These are phyloP conservation scores for Stegostoma tigrinum DNA, from an alignment of 2,113 vertebrate species.

Conservation along the genomic window DNA sequence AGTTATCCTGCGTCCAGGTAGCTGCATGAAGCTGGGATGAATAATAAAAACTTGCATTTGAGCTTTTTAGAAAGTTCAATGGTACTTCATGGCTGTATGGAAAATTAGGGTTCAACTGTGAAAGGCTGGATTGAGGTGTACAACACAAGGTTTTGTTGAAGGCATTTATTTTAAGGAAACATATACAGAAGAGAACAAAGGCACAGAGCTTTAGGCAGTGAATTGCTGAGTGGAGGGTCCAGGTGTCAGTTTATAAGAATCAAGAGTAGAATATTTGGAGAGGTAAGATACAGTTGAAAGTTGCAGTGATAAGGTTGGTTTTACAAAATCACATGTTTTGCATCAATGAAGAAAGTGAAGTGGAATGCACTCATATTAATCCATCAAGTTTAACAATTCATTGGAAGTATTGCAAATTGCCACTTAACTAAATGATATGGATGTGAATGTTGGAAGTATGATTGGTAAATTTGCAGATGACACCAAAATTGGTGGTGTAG, in stretches of 20 bases:
- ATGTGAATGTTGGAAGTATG: no score
- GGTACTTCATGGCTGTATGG: neutral
- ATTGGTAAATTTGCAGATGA: no score
- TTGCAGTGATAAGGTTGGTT: neutral
- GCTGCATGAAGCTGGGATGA: neutral
- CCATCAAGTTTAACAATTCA: neutral
- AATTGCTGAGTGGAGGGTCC: neutral
- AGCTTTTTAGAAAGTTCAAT: neutral
- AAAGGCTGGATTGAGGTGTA: neutral
- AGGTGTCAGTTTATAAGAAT: neutral
- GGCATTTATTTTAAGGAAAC: neutral
- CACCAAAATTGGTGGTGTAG: no score
- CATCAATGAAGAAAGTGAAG: neutral
- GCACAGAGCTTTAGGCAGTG: neutral
- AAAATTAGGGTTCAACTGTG: neutral
- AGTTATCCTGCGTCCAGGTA: neutral
- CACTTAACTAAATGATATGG: no score
- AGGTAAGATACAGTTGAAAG: neutral
- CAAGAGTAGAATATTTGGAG: neutral
- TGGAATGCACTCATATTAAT: neutral
- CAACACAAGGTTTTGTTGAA: neutral
- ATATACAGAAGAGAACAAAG: no score
- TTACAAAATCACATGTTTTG: neutral
- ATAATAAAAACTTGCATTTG: neutral
- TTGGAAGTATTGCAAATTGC: neutral